Evolutionary conservation across 2,797 vertebrate species (phyloP).

Genomic region (Pelodytes ibericus): DNA sequence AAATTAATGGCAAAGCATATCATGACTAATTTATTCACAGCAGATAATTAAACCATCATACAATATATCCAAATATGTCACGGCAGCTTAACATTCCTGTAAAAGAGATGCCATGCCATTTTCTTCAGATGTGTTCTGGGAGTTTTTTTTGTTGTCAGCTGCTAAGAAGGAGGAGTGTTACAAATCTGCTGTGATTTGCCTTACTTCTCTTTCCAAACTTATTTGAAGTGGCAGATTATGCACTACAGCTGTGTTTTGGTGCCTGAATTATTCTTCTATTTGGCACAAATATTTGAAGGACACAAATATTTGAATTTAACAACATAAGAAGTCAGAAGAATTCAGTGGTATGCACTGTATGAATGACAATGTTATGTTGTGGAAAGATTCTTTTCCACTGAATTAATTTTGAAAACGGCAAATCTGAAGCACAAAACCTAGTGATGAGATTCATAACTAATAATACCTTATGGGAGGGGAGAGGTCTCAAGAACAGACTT

Average conservation of each 20-base stretch:
- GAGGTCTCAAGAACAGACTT: too few species aligned
- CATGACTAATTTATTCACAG: neutral
- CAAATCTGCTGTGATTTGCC: conserved; percentile 42
- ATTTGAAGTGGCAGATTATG: neutral
- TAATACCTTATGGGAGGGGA: too few species aligned
- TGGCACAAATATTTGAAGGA: neutral
- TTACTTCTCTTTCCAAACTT: conserved; percentile 31
- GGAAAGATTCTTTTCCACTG: too few species aligned
- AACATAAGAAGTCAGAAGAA: neutral
- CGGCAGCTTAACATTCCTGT: conserved; percentile 62
- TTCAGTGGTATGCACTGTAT: too few species aligned
- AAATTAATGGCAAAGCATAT: neutral
- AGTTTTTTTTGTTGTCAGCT: conserved; percentile 63
- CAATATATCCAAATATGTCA: conserved; percentile 9
- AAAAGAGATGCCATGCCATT: conserved; percentile 14
- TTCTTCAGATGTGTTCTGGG: conserved; percentile 64
- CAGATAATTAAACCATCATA: neutral
- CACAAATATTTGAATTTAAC: conserved; percentile 13
- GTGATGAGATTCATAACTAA: too few species aligned
- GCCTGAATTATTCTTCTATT: neutral
- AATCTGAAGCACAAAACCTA: too few species aligned
- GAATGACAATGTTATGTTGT: too few species aligned
- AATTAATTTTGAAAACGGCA: too few species aligned
- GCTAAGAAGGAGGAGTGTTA: conserved; percentile 38
- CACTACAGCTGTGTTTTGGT: conserved; percentile 15